These are phyloP conservation scores for Eulemur albifrons DNA, from an alignment of 2,797 vertebrate species.

Conservation along the genomic window DNA sequence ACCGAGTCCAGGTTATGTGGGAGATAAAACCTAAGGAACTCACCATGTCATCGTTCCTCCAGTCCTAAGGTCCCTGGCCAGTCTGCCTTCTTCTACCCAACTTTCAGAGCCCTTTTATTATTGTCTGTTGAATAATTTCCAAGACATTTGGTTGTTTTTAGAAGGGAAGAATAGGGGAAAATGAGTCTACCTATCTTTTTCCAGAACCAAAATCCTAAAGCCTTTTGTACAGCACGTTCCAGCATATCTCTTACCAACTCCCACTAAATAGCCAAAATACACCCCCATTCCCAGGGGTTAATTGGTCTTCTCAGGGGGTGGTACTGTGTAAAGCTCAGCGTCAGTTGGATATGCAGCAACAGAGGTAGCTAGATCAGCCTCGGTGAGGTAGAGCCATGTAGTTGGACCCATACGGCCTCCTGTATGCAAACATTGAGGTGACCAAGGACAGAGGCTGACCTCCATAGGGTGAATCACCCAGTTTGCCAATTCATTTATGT, in stretches of 20 bases:
- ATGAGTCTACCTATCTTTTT: neutral
- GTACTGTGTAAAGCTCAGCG: accelerated
- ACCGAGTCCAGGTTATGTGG: neutral
- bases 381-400: accelerated
- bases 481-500: accelerated
- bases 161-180: neutral
- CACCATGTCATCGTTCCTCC: neutral
- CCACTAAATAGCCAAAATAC: neutral
- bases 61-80: neutral
- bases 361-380: neutral
- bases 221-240: neutral
- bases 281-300: no score
- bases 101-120: neutral
- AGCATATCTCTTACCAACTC: neutral
- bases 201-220: neutral
- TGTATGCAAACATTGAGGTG: neutral
- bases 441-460: neutral
- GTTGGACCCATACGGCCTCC: neutral
- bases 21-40: neutral
- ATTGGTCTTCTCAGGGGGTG: neutral
- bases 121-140: neutral
- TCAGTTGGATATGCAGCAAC: neutral
- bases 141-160: neutral
- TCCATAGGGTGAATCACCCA: neutral
- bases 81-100: neutral